phyloP scores from a whole-genome alignment of 2,888 invertebrate genomes.

The Metopia argyrocephala region DNA sequence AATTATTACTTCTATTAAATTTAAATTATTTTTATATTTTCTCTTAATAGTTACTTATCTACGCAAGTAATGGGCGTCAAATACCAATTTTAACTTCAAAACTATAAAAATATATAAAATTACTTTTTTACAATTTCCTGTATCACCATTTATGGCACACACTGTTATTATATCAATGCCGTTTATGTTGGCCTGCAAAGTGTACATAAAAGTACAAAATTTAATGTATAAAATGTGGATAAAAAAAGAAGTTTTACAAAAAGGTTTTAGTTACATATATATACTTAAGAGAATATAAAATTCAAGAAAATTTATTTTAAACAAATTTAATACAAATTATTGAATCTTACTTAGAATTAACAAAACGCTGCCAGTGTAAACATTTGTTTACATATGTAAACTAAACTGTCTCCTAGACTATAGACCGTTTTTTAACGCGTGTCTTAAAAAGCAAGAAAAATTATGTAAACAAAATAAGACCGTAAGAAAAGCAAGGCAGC shows the following conservation, averaged over 20 bases:
- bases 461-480: neutral
- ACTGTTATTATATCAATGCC: neutral
- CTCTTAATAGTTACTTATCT: no score
- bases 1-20: no score
- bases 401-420: neutral
- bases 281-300: no score
- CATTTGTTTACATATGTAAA: neutral
- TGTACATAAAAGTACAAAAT: neutral
- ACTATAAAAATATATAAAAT: neutral
- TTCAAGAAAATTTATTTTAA: no score
- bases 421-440: neutral
- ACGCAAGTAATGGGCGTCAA: no score
- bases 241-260: neutral
- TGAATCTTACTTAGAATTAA: no score
- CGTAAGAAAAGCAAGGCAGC: neutral
- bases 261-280: no score
- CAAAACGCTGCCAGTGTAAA: neutral
- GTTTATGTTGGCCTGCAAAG: neutral
- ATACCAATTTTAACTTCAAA: no score
- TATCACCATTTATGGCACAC: constrained; percentile 38
- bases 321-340: no score
- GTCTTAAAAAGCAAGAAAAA: neutral
- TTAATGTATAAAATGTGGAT: neutral
- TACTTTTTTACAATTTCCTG: constrained; percentile 14
- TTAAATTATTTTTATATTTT: no score